These are phyloP conservation scores for Oryzias sinensis DNA, from an alignment of 2,797 vertebrate genomes.

Conservation along the genomic window DNA sequence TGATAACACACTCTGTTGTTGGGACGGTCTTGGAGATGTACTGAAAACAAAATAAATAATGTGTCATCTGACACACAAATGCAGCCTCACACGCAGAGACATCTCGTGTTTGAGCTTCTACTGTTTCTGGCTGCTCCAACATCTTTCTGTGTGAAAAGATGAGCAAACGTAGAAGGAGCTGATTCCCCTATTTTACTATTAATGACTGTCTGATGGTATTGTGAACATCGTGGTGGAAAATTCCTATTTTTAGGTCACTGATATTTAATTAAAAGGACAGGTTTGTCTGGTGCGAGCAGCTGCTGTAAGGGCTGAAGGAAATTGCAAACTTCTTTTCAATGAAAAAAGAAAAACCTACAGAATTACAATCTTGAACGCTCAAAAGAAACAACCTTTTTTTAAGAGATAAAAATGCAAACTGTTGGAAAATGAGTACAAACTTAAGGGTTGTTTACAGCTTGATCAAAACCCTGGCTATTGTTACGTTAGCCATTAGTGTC, in stretches of 20 bases:
- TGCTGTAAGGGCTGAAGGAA: slow-evolving; percentile 17
- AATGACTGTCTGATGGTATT: slow-evolving; percentile 44
- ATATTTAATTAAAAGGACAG: slow-evolving; percentile 46
- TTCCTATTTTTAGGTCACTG: slow-evolving; percentile 40
- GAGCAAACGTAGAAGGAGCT: too few relatives aligned
- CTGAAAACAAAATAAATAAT: slow-evolving; percentile 63
- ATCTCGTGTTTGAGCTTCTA: too few relatives aligned
- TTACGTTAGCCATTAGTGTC: too few relatives aligned
- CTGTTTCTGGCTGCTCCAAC: too few relatives aligned
- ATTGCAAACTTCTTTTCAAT: slow-evolving; percentile 1
- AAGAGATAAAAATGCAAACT: too few relatives aligned
- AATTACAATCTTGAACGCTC: too few relatives aligned
- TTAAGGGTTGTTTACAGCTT: too few relatives aligned
- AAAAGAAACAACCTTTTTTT: too few relatives aligned
- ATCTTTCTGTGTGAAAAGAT: too few relatives aligned
- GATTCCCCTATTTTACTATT: slow-evolving; percentile 30
- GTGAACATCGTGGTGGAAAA: slow-evolving; percentile 29
- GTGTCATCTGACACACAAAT: neutral
- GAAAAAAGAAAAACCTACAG: too few relatives aligned
- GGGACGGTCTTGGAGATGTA: slow-evolving; percentile 93
- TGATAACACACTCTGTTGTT: slow-evolving; percentile 90
- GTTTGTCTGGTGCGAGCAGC: slow-evolving; percentile 31
- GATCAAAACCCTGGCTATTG: too few relatives aligned
- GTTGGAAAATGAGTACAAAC: too few relatives aligned
- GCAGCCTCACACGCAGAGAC: slow-evolving; percentile 7